These are phyloP conservation scores for Austrofundulus limnaeus DNA, from an alignment of 2,113 vertebrate species.

Conservation along the genomic window DNA sequence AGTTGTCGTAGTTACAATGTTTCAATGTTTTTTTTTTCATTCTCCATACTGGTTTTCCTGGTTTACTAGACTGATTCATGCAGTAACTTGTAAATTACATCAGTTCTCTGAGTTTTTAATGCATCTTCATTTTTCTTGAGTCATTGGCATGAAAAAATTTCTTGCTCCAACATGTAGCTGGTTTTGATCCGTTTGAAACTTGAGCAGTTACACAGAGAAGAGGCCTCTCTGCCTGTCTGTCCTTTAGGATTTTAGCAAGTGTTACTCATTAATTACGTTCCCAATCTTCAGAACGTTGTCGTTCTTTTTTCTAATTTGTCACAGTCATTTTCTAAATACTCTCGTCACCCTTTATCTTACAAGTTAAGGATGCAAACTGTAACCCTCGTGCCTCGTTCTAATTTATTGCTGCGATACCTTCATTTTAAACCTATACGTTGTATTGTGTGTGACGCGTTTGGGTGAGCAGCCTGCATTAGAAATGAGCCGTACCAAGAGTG, in stretches of 20 bases:
- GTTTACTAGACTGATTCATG: constrained; percentile 12
- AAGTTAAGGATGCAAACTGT: not conserved
- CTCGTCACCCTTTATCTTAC: constrained; percentile 1
- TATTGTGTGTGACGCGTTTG: constrained; percentile 1
- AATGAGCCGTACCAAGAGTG: constrained; percentile 12
- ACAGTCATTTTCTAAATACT: not conserved
- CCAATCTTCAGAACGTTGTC: not conserved
- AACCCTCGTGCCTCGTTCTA: not conserved
- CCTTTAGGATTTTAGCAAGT: not conserved
- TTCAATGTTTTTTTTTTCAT: too few species aligned
- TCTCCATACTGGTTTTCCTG: constrained; percentile 15
- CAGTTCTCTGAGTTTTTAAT: too few species aligned
- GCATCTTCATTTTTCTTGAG: too few species aligned
- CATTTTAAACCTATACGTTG: not conserved
- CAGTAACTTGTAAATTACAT: too few species aligned
- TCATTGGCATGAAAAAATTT: not conserved
- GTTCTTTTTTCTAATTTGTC: not conserved
- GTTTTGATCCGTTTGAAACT: not conserved
- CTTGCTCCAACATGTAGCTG: constrained; percentile 1
- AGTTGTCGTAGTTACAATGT: too few species aligned
- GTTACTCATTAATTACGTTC: not conserved
- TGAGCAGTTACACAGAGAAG: constrained; percentile 4
- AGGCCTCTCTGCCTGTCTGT: not conserved
- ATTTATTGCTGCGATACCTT: not conserved
- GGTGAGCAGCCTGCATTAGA: constrained; percentile 19